Evolutionary conservation across 92 coral and sea anemone species (phyloP).

Genomic region (Virgularia gustaviana): DNA sequence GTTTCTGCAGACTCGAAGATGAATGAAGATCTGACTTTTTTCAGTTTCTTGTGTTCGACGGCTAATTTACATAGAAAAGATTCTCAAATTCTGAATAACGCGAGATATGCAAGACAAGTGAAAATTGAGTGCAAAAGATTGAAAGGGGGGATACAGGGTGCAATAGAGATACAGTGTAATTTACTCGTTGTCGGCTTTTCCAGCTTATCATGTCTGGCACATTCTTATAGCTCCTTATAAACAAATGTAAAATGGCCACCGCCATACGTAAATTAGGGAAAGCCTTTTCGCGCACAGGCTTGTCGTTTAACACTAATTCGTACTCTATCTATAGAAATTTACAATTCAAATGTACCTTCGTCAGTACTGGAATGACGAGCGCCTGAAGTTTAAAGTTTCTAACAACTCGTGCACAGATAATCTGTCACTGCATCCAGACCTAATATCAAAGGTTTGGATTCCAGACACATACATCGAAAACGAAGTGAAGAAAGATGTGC

Average conservation of each 20-base stretch:
- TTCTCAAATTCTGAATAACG: too few species aligned
- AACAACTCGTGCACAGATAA: conserved; percentile 41
- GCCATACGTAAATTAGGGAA: too few species aligned
- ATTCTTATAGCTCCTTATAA: neutral
- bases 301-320: too few species aligned
- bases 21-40: neutral
- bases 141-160: too few species aligned
- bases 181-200: too few species aligned
- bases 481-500: conserved; percentile 13
- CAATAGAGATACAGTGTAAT: too few species aligned
- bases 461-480: conserved; percentile 73
- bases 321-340: conserved; percentile 43
- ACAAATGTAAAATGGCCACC: too few species aligned
- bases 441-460: conserved; percentile 61
- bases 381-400: conserved; percentile 47
- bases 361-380: conserved; percentile 60
- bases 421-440: conserved; percentile 51
- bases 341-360: conserved; percentile 70
- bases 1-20: neutral
- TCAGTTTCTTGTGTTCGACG: too few species aligned
- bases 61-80: too few species aligned
- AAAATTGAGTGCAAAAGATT: too few species aligned
- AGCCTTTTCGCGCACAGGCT: too few species aligned
- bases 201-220: neutral
- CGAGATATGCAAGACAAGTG: too few species aligned